Evolutionary conservation across 2,888 invertebrate genomes (phyloP).

Genomic region (Plutella xylostella): DNA sequence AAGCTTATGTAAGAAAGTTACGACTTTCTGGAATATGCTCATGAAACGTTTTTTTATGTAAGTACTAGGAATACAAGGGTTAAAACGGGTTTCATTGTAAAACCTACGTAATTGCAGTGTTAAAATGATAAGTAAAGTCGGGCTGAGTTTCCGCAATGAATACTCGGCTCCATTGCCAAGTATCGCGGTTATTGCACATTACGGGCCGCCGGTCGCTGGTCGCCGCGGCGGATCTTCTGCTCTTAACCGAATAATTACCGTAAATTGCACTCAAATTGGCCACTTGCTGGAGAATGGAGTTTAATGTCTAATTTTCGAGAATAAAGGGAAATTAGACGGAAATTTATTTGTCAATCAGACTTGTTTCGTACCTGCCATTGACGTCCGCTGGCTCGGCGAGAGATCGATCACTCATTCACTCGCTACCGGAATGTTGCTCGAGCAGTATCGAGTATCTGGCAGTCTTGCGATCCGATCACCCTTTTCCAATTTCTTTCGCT

Average conservation of each 20-base stretch:
- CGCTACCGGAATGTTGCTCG: too few relatives aligned
- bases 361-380: constrained; percentile 5
- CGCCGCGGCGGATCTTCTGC: constrained; percentile 30
- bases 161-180: neutral
- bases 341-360: constrained; percentile 44
- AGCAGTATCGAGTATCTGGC: too few relatives aligned
- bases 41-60: too few relatives aligned
- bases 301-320: constrained; percentile 57
- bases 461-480: too few relatives aligned
- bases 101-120: neutral
- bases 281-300: constrained; percentile 56
- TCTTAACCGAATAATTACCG: constrained; percentile 61
- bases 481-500: too few relatives aligned
- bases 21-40: too few relatives aligned
- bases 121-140: neutral
- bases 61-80: too few relatives aligned
- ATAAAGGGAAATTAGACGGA: constrained; percentile 48
- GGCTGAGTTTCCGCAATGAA: neutral
- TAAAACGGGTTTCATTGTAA: neutral
- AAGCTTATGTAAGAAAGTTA: too few relatives aligned
- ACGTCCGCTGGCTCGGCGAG: neutral
- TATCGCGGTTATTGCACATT: constrained; percentile 3
- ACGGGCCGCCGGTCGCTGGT: neutral
- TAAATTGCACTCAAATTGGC: constrained; percentile 59
- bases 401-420: neutral